These are phyloP conservation scores for Erebia aethiops DNA, from an alignment of 2,888 invertebrate genomes.

Conservation along the genomic window DNA sequence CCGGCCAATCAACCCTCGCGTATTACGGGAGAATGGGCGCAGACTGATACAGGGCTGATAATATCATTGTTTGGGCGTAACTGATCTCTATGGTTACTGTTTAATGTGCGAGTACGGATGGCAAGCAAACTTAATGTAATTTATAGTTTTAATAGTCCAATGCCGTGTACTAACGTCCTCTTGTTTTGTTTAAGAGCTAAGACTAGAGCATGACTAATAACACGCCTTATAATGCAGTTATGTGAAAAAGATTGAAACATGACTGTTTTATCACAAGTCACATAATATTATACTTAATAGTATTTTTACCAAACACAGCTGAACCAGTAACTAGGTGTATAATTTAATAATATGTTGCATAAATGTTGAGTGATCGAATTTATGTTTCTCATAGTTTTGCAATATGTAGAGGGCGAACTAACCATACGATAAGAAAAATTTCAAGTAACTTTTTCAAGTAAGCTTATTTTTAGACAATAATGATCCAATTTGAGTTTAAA, in stretches of 20 bases:
- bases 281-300: too few species aligned
- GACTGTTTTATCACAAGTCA: too few species aligned
- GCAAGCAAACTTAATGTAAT: conserved; percentile 4
- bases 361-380: too few species aligned
- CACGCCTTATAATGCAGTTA: too few species aligned
- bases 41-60: conserved; percentile 66
- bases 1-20: conserved; percentile 50
- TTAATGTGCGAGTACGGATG: conserved; percentile 13
- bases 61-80: conserved; percentile 66
- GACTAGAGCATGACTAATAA: background rate
- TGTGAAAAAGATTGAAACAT: too few species aligned
- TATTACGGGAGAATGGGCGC: conserved; percentile 56
- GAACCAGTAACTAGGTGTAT: too few species aligned
- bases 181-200: background rate
- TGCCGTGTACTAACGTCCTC: background rate
- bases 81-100: conserved; percentile 65
- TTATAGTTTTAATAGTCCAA: background rate
- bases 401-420: background rate
- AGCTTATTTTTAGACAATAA: too few species aligned
- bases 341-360: too few species aligned
- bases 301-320: too few species aligned
- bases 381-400: background rate
- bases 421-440: background rate
- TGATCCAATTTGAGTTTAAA: background rate
- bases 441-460: background rate